Conservation (phyloP, 2,113 vertebrate species). For the Microcebus lehilahytsara region DNA sequence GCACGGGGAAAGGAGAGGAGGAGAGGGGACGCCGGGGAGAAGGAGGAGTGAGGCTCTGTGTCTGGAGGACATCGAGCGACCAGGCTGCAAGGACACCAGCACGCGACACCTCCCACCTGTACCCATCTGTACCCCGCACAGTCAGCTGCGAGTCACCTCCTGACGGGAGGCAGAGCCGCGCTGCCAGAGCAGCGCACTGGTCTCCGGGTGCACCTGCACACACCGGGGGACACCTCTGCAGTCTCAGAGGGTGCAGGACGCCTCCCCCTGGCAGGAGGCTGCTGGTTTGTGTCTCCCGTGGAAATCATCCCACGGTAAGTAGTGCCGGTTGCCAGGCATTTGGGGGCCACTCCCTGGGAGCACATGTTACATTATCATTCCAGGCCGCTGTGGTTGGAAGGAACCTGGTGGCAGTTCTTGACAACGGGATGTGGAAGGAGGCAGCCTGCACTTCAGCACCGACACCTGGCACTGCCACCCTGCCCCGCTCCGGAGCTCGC, state of each 20-base stretch:
- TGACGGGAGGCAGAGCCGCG: not conserved
- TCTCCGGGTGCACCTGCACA: not conserved
- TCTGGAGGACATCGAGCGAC: not conserved
- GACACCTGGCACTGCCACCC: accelerated
- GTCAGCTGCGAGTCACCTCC: too few species aligned
- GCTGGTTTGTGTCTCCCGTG: accelerated
- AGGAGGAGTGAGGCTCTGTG: not conserved
- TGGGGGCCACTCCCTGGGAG: not conserved
- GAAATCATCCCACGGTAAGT: accelerated
- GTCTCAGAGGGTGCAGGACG: accelerated
- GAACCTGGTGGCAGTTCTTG: not conserved
- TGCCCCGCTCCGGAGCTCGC: not conserved
- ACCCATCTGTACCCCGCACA: accelerated
- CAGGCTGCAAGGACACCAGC: accelerated
- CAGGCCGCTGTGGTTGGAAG: too few species aligned
- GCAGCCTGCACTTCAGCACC: accelerated
- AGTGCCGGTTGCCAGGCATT: not conserved
- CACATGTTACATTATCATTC: accelerated
- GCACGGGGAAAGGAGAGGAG: accelerated
- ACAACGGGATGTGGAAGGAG: not conserved
- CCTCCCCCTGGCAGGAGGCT: too few species aligned
- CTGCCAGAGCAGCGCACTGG: accelerated
- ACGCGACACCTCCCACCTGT: accelerated
- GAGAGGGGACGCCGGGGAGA: too few species aligned
- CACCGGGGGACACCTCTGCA: accelerated